These are phyloP conservation scores for Channa striata DNA, from an alignment of 2,797 vertebrate species.

Conservation along the genomic window DNA sequence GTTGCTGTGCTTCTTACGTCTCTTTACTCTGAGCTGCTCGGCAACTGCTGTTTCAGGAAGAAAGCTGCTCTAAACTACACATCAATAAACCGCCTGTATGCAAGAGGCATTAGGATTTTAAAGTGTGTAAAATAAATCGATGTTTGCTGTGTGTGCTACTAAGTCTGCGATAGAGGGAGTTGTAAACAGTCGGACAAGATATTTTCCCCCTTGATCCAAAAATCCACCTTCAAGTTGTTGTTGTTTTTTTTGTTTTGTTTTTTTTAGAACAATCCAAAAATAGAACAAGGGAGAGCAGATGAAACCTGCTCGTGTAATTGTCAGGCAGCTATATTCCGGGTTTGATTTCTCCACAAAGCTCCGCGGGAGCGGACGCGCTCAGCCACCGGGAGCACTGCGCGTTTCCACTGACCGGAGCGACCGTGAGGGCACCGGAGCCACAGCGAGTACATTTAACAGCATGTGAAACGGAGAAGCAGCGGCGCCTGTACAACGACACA, in stretches of 20 bases:
- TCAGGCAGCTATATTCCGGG: slow-evolving; percentile 64
- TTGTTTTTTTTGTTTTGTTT: slow-evolving; percentile 64
- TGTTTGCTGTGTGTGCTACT: slow-evolving; percentile 57
- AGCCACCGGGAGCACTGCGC: slow-evolving; percentile 68
- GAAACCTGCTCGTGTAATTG: slow-evolving; percentile 75
- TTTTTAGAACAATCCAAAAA: slow-evolving; percentile 93
- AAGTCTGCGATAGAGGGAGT: slow-evolving; percentile 87
- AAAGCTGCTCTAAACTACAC: slow-evolving; percentile 37
- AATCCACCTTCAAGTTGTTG: slow-evolving; percentile 89
- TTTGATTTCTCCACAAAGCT: slow-evolving; percentile 64
- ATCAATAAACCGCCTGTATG: slow-evolving; percentile 33
- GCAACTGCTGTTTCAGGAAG: slow-evolving; percentile 33
- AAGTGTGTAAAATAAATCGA: slow-evolving; percentile 47
- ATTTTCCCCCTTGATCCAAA: slow-evolving; percentile 87
- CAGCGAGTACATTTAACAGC: slow-evolving; percentile 60
- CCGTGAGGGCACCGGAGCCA: slow-evolving; percentile 72
- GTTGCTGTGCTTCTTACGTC: slow-evolving; percentile 48
- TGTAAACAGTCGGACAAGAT: slow-evolving; percentile 96
- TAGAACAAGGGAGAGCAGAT: slow-evolving; percentile 83
- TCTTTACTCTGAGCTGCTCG: slow-evolving; percentile 36
- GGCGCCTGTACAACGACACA: slow-evolving; percentile 20
- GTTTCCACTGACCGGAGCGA: slow-evolving; percentile 76
- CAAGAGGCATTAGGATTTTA: background rate
- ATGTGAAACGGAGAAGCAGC: slow-evolving; percentile 22
- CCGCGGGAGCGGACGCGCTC: slow-evolving; percentile 69